Conservation (phyloP, 2,888 invertebrate species). For the Orthosia gothica region DNA sequence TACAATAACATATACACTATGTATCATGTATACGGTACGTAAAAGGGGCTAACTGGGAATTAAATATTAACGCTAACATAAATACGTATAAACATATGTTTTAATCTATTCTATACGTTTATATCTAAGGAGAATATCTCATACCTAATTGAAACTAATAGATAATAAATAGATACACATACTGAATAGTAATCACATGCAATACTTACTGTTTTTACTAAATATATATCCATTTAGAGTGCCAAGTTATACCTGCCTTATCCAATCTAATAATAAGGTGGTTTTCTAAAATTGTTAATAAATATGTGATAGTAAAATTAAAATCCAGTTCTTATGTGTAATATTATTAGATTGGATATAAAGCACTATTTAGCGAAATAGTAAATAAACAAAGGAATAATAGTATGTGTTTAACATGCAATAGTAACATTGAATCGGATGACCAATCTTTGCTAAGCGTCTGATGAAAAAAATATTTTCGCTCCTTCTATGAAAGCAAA, state of each 20-base stretch:
- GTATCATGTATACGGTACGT: background rate
- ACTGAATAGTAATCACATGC: constrained; percentile 40
- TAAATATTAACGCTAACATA: background rate
- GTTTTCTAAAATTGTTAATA: background rate
- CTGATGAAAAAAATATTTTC: constrained; percentile 59
- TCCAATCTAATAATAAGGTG: constrained; percentile 43
- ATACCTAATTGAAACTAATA: background rate
- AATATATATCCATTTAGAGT: constrained; percentile 32
- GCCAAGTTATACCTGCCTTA: constrained; percentile 18
- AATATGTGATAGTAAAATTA: background rate
- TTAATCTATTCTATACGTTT: constrained; percentile 2
- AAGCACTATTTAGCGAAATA: constrained; percentile 39
- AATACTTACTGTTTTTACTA: constrained; percentile 35
- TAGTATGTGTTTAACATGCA: constrained; percentile 74
- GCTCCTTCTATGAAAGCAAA: constrained; percentile 32
- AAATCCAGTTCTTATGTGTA: background rate
- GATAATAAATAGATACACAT: constrained; percentile 15
- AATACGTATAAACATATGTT: background rate
- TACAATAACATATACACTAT: background rate
- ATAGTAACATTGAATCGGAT: constrained; percentile 66
- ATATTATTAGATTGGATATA: constrained; percentile 36
- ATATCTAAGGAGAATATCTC: background rate
- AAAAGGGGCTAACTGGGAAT: background rate
- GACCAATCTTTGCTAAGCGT: constrained; percentile 70
- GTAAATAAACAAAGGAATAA: constrained; percentile 44